Percentiles rank a stretch among this genome's conserved stretches.
Evolutionary conservation across 2,797 vertebrate species (phyloP).

Genomic region (Brachyalestes nurse): DNA sequence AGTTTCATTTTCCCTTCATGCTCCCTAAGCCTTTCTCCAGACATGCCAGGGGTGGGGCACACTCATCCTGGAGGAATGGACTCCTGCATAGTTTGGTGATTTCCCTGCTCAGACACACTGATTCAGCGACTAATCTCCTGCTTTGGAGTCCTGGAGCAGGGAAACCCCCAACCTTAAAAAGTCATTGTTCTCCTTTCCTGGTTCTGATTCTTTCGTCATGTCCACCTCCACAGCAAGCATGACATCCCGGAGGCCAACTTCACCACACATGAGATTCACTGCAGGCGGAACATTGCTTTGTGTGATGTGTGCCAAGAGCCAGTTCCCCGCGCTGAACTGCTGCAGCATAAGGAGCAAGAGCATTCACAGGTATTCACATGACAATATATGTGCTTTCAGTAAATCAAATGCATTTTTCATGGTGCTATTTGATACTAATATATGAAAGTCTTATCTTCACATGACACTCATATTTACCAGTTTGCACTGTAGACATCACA

Average conservation of each 20-base stretch:
- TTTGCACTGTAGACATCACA: too few relatives aligned
- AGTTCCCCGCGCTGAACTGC: slow-evolving; percentile 86
- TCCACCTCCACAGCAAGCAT: slow-evolving; percentile 81
- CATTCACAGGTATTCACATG: slow-evolving; percentile 85
- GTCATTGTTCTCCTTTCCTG: neutral
- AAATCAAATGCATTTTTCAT: too few relatives aligned
- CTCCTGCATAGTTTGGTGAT: neutral
- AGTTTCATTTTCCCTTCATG: slow-evolving; percentile 16
- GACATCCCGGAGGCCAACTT: slow-evolving; percentile 93
- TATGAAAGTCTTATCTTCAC: too few relatives aligned
- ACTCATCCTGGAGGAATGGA: too few relatives aligned
- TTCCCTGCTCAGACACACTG: neutral
- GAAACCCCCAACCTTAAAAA: neutral
- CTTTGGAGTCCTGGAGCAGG: neutral
- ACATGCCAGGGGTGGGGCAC: too few relatives aligned
- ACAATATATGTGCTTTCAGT: too few relatives aligned
- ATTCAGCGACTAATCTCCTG: neutral
- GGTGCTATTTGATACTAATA: too few relatives aligned
- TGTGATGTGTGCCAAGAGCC: slow-evolving; percentile 90
- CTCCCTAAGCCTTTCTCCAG: neutral
- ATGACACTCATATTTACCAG: too few relatives aligned
- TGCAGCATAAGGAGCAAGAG: slow-evolving; percentile 85
- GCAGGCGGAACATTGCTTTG: slow-evolving; percentile 88
- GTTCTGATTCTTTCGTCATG: neutral
- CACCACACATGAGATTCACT: slow-evolving; percentile 96